Evolutionary conservation across 2,113 vertebrate species (phyloP).

Genomic region (Gasterosteus aculeatus): DNA sequence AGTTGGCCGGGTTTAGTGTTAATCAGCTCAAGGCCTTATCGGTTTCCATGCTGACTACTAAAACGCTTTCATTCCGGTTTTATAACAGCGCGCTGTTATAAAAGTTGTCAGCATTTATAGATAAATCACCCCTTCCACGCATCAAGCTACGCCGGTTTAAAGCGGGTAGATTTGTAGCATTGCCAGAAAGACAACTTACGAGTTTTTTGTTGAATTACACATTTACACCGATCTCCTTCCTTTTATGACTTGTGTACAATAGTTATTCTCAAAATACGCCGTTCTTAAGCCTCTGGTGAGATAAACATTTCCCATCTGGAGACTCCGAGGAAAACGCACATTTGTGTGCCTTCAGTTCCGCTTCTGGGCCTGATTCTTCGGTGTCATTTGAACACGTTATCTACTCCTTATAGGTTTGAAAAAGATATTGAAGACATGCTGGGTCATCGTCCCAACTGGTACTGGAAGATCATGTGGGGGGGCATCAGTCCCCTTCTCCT

Average conservation of each 20-base stretch:
- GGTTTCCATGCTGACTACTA: not conserved
- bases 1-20: not conserved
- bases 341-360: not conserved
- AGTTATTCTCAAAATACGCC: not conserved
- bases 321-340: not conserved
- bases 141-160: not conserved
- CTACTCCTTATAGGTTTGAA: constrained; percentile 83
- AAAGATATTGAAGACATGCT: constrained; percentile 90
- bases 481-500: constrained; percentile 87
- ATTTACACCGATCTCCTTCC: not conserved
- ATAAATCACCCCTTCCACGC: not conserved
- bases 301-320: not conserved
- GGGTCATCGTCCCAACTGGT: constrained; percentile 85
- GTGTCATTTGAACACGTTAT: not conserved
- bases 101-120: not conserved
- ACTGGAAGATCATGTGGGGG: constrained; percentile 90
- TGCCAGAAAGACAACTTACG: not conserved
- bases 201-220: not conserved
- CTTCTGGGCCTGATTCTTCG: too few relatives aligned
- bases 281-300: not conserved
- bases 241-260: not conserved
- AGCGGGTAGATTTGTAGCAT: not conserved
- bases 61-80: not conserved
- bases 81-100: not conserved
- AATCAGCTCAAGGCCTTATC: not conserved